Conservation (phyloP, 2,888 invertebrate genomes). For the Gari tellinella region DNA sequence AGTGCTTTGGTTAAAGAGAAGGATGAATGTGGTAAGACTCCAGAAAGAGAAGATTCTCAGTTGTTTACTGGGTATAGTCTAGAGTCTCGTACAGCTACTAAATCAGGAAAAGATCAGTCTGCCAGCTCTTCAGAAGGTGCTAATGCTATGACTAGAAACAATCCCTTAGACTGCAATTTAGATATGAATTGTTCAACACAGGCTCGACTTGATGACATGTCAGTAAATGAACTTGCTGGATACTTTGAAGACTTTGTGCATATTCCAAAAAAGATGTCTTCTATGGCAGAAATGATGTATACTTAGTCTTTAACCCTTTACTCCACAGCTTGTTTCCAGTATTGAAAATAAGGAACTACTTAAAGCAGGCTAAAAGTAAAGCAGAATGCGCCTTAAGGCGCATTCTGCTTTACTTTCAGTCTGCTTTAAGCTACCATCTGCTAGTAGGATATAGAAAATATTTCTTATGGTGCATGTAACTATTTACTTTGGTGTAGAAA, state of each 20-base stretch:
- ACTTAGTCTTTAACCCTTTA: constrained; percentile 85
- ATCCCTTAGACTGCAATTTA: constrained; percentile 29
- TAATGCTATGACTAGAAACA: constrained; percentile 9
- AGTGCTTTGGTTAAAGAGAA: constrained; percentile 2
- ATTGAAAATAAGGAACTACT: too few relatives aligned
- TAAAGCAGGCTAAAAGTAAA: too few relatives aligned
- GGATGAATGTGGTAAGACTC: not conserved
- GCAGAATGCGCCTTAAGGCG: too few relatives aligned
- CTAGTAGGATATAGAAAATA: too few relatives aligned
- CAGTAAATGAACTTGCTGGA: constrained; percentile 96
- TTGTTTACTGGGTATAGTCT: not conserved
- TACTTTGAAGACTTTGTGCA: constrained; percentile 98
- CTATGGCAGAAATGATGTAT: constrained; percentile 99
- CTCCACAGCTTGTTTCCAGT: too few relatives aligned
- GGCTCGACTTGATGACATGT: constrained; percentile 91
- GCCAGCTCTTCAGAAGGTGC: not conserved
- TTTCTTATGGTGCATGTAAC: too few relatives aligned
- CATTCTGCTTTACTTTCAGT: too few relatives aligned
- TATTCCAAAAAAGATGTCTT: constrained; percentile 98
- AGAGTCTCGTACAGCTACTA: not conserved
- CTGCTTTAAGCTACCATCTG: too few relatives aligned
- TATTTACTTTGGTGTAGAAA: too few relatives aligned
- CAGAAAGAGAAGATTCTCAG: not conserved
- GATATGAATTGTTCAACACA: constrained; percentile 90
- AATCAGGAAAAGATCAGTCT: not conserved